Evolutionary conservation across 2,113 vertebrate genomes (phyloP).

Genomic region (Opisthocomus hoazin): DNA sequence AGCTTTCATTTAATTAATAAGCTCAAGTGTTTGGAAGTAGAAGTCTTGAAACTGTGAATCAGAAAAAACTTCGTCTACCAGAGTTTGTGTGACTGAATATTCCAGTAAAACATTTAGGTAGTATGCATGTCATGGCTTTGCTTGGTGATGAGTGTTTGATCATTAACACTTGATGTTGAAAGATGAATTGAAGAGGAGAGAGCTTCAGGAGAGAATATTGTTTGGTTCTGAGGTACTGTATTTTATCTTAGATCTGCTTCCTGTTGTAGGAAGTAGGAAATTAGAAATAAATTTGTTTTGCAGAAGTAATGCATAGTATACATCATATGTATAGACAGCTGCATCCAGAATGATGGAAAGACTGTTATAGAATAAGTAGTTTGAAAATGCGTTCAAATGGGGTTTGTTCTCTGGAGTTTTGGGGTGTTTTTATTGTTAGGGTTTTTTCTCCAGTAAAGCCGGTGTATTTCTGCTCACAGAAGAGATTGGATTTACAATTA

Average conservation of each 20-base stretch:
- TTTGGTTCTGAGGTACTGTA: fast-evolving
- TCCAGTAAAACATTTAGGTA: background rate
- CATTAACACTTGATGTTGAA: background rate
- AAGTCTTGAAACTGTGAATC: background rate
- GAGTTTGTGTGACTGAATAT: background rate
- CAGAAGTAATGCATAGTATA: background rate
- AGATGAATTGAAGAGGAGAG: background rate
- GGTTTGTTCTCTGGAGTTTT: background rate
- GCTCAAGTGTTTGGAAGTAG: background rate
- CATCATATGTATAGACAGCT: background rate
- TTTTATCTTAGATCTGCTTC: background rate
- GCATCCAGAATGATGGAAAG: background rate
- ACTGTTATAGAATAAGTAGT: background rate
- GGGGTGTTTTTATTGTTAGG: background rate
- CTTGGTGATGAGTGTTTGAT: background rate
- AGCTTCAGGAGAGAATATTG: background rate
- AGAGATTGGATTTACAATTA: background rate
- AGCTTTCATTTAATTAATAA: background rate
- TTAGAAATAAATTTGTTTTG: background rate
- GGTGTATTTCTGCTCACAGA: background rate
- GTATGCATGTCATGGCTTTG: background rate
- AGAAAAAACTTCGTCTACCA: background rate
- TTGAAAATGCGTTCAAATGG: background rate
- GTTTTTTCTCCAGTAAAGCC: background rate
- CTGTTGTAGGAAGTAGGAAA: background rate